Evolutionary conservation across 1,140 invertebrate species (phyloP).

Genomic region (Apis mellifera): Amel_HAv3.1 CM009934.2:11759001-11759500

Average conservation of each 20-base stretch:
- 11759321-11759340: neutral
- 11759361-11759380: too few relatives aligned
- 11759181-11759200: neutral
- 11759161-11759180: conserved; percentile 5
- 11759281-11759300: conserved; percentile 15
- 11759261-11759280: neutral
- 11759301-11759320: neutral
- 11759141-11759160: conserved; percentile 14
- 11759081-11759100: conserved; percentile 16
- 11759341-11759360: neutral
- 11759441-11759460: too few relatives aligned
- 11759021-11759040: neutral
- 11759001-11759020: neutral
- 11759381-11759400: too few relatives aligned
- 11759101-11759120: conserved; percentile 31
- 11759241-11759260: neutral
- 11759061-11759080: conserved; percentile 35
- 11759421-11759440: too few relatives aligned
- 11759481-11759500: too few relatives aligned
- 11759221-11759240: conserved; percentile 20
- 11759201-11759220: conserved; percentile 1
- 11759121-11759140: conserved; percentile 30
- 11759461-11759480: too few relatives aligned
- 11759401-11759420: too few relatives aligned
- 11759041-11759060: neutral